A percentile compares a stretch with the other conserved stretches of the same genome.
Evolutionary conservation across 1,140 invertebrate species (phyloP).

Genomic region (Calliopsis andreniformis): DNA sequence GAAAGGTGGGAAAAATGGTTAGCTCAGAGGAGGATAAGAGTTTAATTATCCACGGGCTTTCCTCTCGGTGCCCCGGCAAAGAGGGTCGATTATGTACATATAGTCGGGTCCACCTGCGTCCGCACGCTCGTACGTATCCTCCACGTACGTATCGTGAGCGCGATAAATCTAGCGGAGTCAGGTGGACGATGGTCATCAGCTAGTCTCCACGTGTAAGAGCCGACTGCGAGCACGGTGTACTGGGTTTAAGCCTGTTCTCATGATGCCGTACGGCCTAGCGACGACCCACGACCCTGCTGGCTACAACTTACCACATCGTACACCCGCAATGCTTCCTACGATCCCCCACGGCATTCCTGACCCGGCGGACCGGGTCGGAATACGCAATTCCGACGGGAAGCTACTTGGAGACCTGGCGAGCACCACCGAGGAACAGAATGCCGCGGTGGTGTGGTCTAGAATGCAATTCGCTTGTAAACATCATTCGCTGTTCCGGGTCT

Average conservation of each 20-base stretch:
- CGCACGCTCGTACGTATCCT: slow-evolving; percentile 27
- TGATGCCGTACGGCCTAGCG: slow-evolving; percentile 74
- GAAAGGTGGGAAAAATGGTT: slow-evolving; percentile 44
- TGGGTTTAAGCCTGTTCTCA: slow-evolving; percentile 75
- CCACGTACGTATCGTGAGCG: slow-evolving; percentile 66
- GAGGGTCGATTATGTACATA: slow-evolving; percentile 51
- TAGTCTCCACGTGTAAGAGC: slow-evolving; percentile 71
- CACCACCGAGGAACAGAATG: slow-evolving; percentile 47
- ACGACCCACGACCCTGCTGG: slow-evolving; percentile 76
- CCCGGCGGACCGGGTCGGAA: slow-evolving; percentile 68
- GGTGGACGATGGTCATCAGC: slow-evolving; percentile 81
- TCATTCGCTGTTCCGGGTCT: background rate
- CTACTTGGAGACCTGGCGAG: slow-evolving; percentile 42
- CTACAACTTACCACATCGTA: slow-evolving; percentile 75
- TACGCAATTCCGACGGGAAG: slow-evolving; percentile 69
- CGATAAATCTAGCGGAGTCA: slow-evolving; percentile 79
- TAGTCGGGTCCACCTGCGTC: slow-evolving; percentile 33
- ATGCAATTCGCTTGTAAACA: background rate
- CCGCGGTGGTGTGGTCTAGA: background rate
- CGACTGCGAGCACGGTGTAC: slow-evolving; percentile 46
- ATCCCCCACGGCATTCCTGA: slow-evolving; percentile 69
- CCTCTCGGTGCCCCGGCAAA: background rate
- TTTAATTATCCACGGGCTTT: slow-evolving; percentile 61
- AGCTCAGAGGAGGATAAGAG: slow-evolving; percentile 47
- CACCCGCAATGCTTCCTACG: slow-evolving; percentile 75